Base-by-base conservation (phyloP, 2,797 vertebrate species). In the Onychomys leucogaster region DNA sequence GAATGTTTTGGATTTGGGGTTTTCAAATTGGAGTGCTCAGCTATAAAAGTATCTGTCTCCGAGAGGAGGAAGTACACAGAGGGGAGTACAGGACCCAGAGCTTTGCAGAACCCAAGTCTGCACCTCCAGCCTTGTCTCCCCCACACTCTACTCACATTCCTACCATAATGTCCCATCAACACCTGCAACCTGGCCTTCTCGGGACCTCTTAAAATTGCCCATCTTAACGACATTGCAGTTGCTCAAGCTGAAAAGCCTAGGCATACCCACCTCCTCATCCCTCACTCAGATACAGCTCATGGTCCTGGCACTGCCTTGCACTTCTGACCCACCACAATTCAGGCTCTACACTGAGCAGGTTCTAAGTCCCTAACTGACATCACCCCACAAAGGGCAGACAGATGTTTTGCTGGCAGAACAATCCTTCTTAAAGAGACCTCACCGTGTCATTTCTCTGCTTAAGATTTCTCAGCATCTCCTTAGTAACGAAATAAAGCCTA, bases 361-460 rank as follows among this genome's bases (percentile, higher is more conserved):
- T 86, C 59, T 69, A 92, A 82, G 14, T 89, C 12, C 61, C 78
- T 88, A 78, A 94, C 25, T 86, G 67, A 34, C 57, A 37, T 55
- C 80, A 84, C 34, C 57, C 63, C 76, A 69, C 29, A 67, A 90
- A 94, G 46, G 87, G 25, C 32, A 95, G 46, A 76, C 0, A 94
- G 90, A 61, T 93, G 78, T 17, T 92, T 81, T 91, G 41, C 65
- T 86, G 88, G 17, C 14, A 86, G 61, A 96, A 95, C 10, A 92
- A 81, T 89, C 63, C 78, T 95, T 95, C 93, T 97, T 61, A 91
- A 88, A 95, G 71, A 69, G n/a, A 89, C 75, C 81, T 61, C 81
- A 76, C 65, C 37, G 89, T 37, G 65, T 49, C 78, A 89, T 61
- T 97, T 94, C 55, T 91, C 91, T 89, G 16, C 89, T 93, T 86